Evolutionary conservation across 53 echinoderm and acorn worm species (phyloP).

Genomic region (Apostichopus leukothele): DNA sequence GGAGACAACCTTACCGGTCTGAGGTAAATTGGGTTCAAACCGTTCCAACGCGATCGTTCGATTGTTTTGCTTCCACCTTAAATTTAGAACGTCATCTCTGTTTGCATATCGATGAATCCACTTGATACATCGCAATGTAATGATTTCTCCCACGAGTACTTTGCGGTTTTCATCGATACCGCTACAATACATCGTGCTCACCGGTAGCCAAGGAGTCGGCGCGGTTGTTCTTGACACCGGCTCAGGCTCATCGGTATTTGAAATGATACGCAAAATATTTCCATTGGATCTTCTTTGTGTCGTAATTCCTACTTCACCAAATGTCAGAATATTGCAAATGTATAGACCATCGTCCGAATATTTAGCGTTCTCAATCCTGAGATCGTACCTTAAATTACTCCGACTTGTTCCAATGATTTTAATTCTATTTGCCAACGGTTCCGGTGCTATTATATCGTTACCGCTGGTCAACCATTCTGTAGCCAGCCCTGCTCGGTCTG

Average conservation of each 20-base stretch:
- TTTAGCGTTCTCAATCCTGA: not conserved
- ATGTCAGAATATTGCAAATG: constrained; percentile 17
- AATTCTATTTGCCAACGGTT: constrained; percentile 6
- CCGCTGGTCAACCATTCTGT: constrained; percentile 34
- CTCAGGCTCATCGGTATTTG: not conserved
- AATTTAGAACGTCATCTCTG: not conserved
- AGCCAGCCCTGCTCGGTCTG: constrained; percentile 28
- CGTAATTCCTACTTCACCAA: constrained; percentile 26
- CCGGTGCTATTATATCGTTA: constrained; percentile 7
- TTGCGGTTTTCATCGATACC: not conserved
- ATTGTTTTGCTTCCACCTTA: constrained; percentile 31
- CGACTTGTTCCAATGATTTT: constrained; percentile 30
- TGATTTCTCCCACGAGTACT: constrained; percentile 7
- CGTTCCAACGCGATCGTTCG: not conserved
- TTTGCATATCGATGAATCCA: constrained; percentile 1
- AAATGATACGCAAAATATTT: not conserved
- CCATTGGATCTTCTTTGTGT: constrained; percentile 19
- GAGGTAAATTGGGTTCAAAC: constrained; percentile 15
- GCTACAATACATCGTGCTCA: not conserved
- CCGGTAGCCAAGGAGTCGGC: not conserved
- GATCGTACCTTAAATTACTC: constrained; percentile 26
- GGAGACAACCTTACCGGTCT: not conserved
- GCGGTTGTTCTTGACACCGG: not conserved
- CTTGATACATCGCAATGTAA: constrained; percentile 11
- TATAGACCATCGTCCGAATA: constrained; percentile 4